Conservation (phyloP, 2,797 vertebrate genomes). For the Neosilurus hyrtlii region DNA sequence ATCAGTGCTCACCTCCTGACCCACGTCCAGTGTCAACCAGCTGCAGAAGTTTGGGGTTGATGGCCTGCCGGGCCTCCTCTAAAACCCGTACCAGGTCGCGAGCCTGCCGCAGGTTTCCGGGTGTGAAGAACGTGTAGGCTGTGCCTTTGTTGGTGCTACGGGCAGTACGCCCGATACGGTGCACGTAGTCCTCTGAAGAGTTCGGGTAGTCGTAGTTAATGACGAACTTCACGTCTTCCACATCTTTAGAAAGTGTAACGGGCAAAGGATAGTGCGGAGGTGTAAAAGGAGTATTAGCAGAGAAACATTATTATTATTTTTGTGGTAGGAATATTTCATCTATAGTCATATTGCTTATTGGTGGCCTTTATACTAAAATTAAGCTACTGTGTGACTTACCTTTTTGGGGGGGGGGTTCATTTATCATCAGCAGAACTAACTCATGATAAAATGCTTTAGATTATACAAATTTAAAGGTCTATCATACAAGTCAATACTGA, state of each 20-base stretch:
- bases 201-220: conserved; percentile 99
- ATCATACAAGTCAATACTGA: neutral
- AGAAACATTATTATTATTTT: neutral
- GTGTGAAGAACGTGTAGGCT: conserved; percentile 98
- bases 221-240: conserved; percentile 98
- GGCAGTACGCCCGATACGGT: conserved; percentile 94
- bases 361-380: neutral
- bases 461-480: neutral
- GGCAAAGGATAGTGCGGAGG: neutral
- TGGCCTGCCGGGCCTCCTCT: conserved; percentile 93
- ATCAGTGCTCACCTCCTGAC: conserved; percentile 81
- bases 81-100: conserved; percentile 92
- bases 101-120: conserved; percentile 93
- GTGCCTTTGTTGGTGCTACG: conserved; percentile 99
- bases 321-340: neutral
- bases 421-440: neutral
- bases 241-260: conserved; percentile 73
- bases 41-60: conserved; percentile 96
- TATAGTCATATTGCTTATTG: neutral
- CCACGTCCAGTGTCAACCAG: conserved; percentile 88
- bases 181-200: conserved; percentile 97
- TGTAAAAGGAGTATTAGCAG: neutral
- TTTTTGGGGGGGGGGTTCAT: neutral
- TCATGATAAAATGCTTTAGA: neutral
- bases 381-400: conserved; percentile 25